Evolutionary conservation across 2,113 vertebrate genomes (phyloP).

Genomic region (Rhizomys pruinosus): DNA sequence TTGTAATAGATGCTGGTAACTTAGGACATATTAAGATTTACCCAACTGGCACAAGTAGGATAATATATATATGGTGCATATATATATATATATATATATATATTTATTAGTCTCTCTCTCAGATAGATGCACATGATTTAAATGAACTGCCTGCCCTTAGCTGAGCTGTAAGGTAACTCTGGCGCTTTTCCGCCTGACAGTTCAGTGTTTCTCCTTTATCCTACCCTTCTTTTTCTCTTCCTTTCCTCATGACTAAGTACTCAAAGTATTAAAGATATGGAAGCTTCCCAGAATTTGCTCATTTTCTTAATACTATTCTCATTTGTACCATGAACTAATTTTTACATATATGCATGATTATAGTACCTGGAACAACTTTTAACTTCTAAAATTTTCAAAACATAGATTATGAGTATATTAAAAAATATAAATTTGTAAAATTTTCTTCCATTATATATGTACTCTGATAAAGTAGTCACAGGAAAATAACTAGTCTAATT

Average conservation of each 20-base stretch:
- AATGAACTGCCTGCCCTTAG: neutral
- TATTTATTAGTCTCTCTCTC: too few relatives aligned
- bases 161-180: neutral
- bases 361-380: neutral
- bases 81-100: too few relatives aligned
- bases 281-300: neutral
- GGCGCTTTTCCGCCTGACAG: neutral
- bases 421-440: neutral
- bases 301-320: neutral
- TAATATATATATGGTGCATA: neutral
- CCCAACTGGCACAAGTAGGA: neutral
- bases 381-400: slow-evolving; percentile 41
- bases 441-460: neutral
- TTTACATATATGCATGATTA: neutral
- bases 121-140: too few relatives aligned
- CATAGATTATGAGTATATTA: neutral
- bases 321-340: neutral
- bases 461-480: neutral
- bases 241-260: neutral
- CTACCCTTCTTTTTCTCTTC: neutral
- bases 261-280: neutral
- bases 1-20: neutral
- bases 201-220: neutral
- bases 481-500: slow-evolving; percentile 18
- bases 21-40: slow-evolving; percentile 35